A percentile compares a stretch with the other conserved stretches of the same genome.
Conservation (phyloP, 2,888 invertebrate species). For the Macrosoma leucophasiata region DNA sequence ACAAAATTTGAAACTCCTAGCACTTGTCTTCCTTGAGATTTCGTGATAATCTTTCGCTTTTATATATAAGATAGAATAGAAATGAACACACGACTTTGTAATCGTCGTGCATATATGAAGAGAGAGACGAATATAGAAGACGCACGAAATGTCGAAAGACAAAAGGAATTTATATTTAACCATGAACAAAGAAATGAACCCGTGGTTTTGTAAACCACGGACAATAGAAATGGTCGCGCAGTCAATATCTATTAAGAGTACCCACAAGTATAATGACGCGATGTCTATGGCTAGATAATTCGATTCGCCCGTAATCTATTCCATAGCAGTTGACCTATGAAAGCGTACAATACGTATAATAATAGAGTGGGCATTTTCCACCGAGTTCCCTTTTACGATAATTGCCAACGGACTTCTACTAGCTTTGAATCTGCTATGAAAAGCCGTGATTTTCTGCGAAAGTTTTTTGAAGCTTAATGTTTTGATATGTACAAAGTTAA, state of each 20-base stretch:
- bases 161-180: too few species aligned
- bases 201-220: too few species aligned
- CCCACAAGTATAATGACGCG: not conserved
- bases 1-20: too few species aligned
- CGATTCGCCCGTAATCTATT: constrained; percentile 27
- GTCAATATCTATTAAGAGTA: constrained; percentile 1
- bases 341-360: constrained; percentile 35
- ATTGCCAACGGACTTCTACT: constrained; percentile 38
- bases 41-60: too few species aligned
- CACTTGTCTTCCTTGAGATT: too few species aligned
- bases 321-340: constrained; percentile 39
- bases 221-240: not conserved
- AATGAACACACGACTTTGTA: too few species aligned
- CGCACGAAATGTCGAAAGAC: too few species aligned
- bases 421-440: constrained; percentile 25
- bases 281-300: constrained; percentile 17
- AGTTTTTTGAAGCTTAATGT: too few species aligned
- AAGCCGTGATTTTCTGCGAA: constrained; percentile 27
- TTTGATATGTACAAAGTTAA: not conserved
- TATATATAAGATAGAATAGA: too few species aligned
- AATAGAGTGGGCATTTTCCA: constrained; percentile 40
- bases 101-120: too few species aligned
- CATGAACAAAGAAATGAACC: too few species aligned
- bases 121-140: too few species aligned
- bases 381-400: constrained; percentile 47